Evolutionary conservation across 2,888 invertebrate genomes (phyloP), one percentile per base, ranked within the genome.

Genomic region (Thymelicus acteon): DNA sequence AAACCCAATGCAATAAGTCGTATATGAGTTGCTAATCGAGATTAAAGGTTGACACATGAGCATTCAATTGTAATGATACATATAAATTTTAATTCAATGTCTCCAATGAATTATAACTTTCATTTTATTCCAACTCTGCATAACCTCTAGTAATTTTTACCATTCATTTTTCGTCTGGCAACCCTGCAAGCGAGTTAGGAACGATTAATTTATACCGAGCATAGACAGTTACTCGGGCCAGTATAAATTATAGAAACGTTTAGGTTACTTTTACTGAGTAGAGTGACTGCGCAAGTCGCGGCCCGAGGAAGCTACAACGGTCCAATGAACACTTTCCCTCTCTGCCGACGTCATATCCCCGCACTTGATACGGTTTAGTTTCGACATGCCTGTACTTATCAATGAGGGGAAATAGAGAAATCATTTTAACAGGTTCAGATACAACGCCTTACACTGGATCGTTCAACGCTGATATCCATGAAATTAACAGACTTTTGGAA

Each of bases 241-340:
- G 80, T 80, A 84, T 82, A 81, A 76, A 78, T 80, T 76, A 77
- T 76, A 74, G 75, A 70, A 73, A 66, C 72, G 75, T 78, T 75
- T 63, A 49, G 63, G 74, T 81, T 82, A 87, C 87, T 87, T 88
- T 89, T 88, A 87, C 85, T 83, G 76, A 31, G 60, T 44, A 52
- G 64, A 49, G 19, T 44, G 57, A 58, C 31, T 44, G 19, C 54
- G 48, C 31, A 15, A 10, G 31, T 49, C 24, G 71, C 76, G 78
- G 74, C 77, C 78, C 77, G 79, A 85, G 90, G 90, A 88, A 90
- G 83, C 82, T 80, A 81, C 77, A 77, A 84, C 87, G 89, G 78
- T 88, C 85, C 81, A 85, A 77, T 80, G 87, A 83, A 79, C 85
- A 90, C 92, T 93, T 93, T 93, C 93, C 89, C 91, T 91, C 86